phyloP scores from a whole-genome alignment of 1,140 invertebrate genomes.

The Anastrepha ludens region DNA sequence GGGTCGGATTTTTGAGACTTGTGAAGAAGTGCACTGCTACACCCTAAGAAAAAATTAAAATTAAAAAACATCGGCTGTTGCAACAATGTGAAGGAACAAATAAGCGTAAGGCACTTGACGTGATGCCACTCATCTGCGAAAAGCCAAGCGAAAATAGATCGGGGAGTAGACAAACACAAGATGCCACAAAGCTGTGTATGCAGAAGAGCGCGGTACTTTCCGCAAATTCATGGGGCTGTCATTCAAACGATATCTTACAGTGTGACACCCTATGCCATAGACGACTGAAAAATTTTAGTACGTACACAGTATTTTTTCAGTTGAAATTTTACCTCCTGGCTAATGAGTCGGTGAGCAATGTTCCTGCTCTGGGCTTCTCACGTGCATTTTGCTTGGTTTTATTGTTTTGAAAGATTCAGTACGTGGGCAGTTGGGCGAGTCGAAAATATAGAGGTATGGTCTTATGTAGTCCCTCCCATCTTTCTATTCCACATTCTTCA shows the following conservation, averaged over 20 bases:
- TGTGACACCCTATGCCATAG: background rate
- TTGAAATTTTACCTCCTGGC: too few species aligned
- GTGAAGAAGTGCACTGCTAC: background rate
- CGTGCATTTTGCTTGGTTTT: conserved; percentile 21
- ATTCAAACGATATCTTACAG: background rate
- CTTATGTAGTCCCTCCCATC: background rate
- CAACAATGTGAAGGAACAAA: background rate
- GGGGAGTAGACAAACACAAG: background rate
- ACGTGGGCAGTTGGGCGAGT: background rate
- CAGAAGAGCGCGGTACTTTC: background rate
- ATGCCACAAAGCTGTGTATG: background rate
- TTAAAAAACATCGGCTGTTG: background rate
- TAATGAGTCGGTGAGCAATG: background rate
- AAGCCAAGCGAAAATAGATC: conserved; percentile 6
- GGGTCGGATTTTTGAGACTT: background rate
- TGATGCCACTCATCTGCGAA: conserved; percentile 33
- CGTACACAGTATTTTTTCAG: background rate
- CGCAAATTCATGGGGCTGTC: background rate
- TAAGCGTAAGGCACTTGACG: conserved; percentile 42
- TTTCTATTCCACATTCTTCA: background rate
- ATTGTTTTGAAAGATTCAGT: background rate
- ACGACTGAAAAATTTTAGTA: background rate
- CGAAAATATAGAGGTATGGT: background rate
- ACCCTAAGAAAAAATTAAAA: conserved; percentile 3
- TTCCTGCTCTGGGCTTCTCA: background rate